Percentiles rank a stretch among this genome's conserved stretches.
Conservation (phyloP, 2,888 invertebrate genomes). For the Hemaris fuciformis region DNA sequence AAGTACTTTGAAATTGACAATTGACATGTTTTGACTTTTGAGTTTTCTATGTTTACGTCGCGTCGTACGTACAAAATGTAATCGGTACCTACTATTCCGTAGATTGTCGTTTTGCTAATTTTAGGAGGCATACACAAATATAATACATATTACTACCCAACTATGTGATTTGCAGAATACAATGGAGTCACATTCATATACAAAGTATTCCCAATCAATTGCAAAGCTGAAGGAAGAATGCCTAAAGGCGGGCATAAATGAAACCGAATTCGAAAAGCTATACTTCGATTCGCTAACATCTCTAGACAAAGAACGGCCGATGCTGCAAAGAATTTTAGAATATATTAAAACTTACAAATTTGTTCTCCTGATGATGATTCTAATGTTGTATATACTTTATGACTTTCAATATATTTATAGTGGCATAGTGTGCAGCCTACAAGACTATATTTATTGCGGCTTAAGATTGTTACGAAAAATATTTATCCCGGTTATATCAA, state of each 20-base stretch:
- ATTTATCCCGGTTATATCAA: constrained; percentile 88
- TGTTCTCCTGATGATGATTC: neutral
- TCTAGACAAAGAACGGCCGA: constrained; percentile 39
- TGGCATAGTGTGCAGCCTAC: constrained; percentile 86
- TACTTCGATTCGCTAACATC: constrained; percentile 71
- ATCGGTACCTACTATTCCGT: too few species aligned
- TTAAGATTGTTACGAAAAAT: constrained; percentile 86
- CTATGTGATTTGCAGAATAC: constrained; percentile 25
- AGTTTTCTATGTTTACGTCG: too few species aligned
- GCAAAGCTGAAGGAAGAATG: constrained; percentile 82
- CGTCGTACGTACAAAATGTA: too few species aligned
- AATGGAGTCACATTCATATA: constrained; percentile 41
- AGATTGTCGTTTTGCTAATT: too few species aligned
- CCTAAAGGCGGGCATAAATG: constrained; percentile 80
- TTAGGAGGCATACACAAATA: neutral
- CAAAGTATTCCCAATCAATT: constrained; percentile 78
- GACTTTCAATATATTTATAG: constrained; percentile 79
- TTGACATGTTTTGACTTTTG: too few species aligned
- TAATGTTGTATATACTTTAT: neutral
- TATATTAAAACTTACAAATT: neutral
- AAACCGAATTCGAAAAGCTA: constrained; percentile 83
- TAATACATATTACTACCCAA: neutral
- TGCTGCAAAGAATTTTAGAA: constrained; percentile 5
- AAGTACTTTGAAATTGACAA: too few species aligned
- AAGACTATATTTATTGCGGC: constrained; percentile 91